A percentile compares a stretch with the other conserved stretches of the same genome.
phyloP scores from a whole-genome alignment of 2,797 vertebrate genomes.

The Triplophysa bombifrons region DNA sequence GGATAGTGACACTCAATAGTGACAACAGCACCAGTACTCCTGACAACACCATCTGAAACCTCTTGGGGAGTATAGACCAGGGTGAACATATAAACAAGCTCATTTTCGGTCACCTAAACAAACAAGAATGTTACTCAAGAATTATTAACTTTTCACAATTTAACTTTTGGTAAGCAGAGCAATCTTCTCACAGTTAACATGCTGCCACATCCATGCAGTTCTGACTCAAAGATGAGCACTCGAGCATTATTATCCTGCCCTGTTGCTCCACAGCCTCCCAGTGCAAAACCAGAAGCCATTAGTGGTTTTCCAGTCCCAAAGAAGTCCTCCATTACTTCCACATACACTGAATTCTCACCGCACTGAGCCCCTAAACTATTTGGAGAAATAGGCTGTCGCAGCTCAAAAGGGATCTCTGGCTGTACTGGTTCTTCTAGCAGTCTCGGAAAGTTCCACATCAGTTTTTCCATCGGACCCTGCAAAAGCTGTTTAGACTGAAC shows the following conservation, averaged over 20 bases:
- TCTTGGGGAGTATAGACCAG: slow-evolving; percentile 62
- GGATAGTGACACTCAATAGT: slow-evolving; percentile 67
- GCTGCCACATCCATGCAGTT: slow-evolving; percentile 66
- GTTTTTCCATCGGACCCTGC: background rate
- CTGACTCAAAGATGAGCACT: slow-evolving; percentile 60
- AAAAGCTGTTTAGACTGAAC: slow-evolving; percentile 31
- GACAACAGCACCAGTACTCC: slow-evolving; percentile 64
- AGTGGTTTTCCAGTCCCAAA: slow-evolving; percentile 68
- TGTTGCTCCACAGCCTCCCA: slow-evolving; percentile 66
- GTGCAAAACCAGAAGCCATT: slow-evolving; percentile 59
- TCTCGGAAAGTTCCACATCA: slow-evolving; percentile 11
- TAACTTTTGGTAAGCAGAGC: background rate
- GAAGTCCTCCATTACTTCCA: slow-evolving; percentile 69
- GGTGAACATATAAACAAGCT: slow-evolving; percentile 67
- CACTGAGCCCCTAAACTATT: slow-evolving; percentile 63
- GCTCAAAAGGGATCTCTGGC: background rate
- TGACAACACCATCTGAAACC: slow-evolving; percentile 56
- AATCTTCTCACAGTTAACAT: background rate
- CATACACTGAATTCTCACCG: slow-evolving; percentile 57
- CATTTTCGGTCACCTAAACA: slow-evolving; percentile 62
- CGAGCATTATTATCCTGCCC: background rate
- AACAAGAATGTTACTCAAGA: no score
- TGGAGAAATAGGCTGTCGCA: slow-evolving; percentile 33
- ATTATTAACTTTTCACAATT: no score
- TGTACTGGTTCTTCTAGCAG: background rate